Evolutionary conservation across 2,797 vertebrate species (phyloP).

Genomic region (Hoplostethus mediterraneus): DNA sequence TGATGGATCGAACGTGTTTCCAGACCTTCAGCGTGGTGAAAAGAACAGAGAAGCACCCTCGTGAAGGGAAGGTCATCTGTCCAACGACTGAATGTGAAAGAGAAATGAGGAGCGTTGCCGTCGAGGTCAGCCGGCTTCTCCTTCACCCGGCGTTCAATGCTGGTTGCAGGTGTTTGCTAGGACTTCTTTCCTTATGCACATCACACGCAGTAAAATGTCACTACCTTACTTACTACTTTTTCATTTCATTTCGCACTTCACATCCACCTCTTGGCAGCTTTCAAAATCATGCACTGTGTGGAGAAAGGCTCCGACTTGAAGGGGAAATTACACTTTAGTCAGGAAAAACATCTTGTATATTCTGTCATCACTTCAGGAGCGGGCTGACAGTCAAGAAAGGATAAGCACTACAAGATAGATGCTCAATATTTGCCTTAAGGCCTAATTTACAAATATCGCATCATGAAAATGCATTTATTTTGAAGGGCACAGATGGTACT

Average conservation of each 20-base stretch:
- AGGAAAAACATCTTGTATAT: conserved; percentile 4
- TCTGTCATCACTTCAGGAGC: conserved; percentile 26
- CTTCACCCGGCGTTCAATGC: too few species aligned
- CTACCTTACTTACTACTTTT: too few species aligned
- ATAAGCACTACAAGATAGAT: conserved; percentile 7
- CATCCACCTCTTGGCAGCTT: too few species aligned
- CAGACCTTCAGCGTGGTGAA: neutral
- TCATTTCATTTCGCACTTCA: too few species aligned
- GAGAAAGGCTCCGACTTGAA: too few species aligned
- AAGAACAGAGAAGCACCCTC: neutral
- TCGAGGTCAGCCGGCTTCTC: too few species aligned
- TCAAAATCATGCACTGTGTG: too few species aligned
- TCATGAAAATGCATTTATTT: conserved; percentile 38
- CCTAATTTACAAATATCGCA: conserved; percentile 50
- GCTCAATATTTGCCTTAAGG: conserved; percentile 41
- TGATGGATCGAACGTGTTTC: neutral
- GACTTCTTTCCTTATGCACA: neutral
- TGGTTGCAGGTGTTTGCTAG: neutral
- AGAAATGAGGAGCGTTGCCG: too few species aligned
- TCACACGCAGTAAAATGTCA: neutral
- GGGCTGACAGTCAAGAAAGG: conserved; percentile 11
- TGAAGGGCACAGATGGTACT: conserved; percentile 72
- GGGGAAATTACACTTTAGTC: conserved; percentile 9
- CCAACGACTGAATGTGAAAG: neutral
- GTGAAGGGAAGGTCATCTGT: neutral